Conservation (phyloP, 2,888 invertebrate species). For the Labia minor region DNA sequence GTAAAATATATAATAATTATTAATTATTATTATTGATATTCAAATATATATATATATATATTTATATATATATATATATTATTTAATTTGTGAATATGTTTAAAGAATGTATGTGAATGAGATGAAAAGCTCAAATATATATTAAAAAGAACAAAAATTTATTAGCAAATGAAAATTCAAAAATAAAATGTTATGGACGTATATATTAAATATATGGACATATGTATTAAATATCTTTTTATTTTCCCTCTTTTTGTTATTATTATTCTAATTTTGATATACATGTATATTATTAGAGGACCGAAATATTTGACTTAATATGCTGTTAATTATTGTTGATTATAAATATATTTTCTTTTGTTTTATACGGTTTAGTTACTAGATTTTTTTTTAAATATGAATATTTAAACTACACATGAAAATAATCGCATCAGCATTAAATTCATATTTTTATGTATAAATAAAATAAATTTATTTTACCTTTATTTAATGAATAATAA, state of each 20-base stretch:
- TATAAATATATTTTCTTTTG: not conserved
- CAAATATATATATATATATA: constrained; percentile 27
- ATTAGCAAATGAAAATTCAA: not conserved
- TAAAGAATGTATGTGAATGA: constrained; percentile 25
- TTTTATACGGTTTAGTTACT: constrained; percentile 9
- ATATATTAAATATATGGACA: not conserved
- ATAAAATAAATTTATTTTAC: too few relatives aligned
- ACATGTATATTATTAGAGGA: too few relatives aligned
- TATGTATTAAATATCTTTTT: not conserved
- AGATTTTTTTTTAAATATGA: too few relatives aligned
- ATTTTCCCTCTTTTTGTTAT: not conserved
- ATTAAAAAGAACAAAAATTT: not conserved
- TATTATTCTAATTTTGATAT: not conserved
- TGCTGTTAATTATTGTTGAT: not conserved
- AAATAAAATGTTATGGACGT: not conserved
- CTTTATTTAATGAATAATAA: too few relatives aligned
- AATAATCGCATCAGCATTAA: too few relatives aligned
- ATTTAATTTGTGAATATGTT: constrained; percentile 27
- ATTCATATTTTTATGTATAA: too few relatives aligned
- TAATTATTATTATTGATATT: constrained; percentile 25
- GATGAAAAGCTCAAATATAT: constrained; percentile 15
- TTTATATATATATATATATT: constrained; percentile 33
- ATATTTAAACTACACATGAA: too few relatives aligned
- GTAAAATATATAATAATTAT: not conserved
- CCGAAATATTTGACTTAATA: not conserved